Base-by-base conservation (phyloP, 2,888 invertebrate genomes). In the Chirona hameri region DNA sequence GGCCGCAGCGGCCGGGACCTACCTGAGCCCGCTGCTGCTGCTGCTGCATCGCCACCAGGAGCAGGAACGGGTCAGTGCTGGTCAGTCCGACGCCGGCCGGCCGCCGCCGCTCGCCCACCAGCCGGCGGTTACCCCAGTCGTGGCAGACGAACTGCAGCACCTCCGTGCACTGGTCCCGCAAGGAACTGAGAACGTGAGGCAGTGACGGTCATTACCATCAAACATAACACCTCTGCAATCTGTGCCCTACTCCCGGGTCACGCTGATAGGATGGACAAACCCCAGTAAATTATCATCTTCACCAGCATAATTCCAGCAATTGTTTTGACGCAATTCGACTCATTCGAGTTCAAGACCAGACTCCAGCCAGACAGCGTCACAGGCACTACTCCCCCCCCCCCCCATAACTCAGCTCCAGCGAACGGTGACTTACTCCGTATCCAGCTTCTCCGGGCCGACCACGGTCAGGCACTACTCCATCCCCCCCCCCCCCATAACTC, bases 1-100 rank as follows among this genome's bases (percentile, higher is more conserved):
- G 39, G 39, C 39, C 60, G 21, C 18, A 1, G 60, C 24, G 7
- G 3, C 24, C 1, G 24, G 9, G 39, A 18, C 31, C 0, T 24
- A 76, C 76, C 76, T 76, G 76, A 24, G 76, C 76, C 24, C 76
- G 76, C 76, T 46, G 39, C 76, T 76, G 76, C 2, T 76, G 76
- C 76, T 76, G 76, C 76, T 76, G 76, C 76, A 76, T 76, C 46
- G 76, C 76, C 39, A 39, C 24, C 39, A 76, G 76, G 39, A 76
- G 76, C 21, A 76, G 76, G 46, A 76, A 76, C 21, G 76, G 76
- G 76, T 76, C 76, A 39, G 76, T 46, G 76, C 76, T 76, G 76
- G 76, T 46, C 14, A 29, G 14, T 15, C 18, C 31, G 69, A 12
- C 69, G 69, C 27, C 31, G 18, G 72, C 29, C 21, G 76, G 21